Percentiles rank a stretch among this genome's conserved stretches.
These are phyloP conservation scores for Lateolabrax maculatus DNA, from an alignment of 2,797 vertebrate genomes.

Conservation along the genomic window DNA sequence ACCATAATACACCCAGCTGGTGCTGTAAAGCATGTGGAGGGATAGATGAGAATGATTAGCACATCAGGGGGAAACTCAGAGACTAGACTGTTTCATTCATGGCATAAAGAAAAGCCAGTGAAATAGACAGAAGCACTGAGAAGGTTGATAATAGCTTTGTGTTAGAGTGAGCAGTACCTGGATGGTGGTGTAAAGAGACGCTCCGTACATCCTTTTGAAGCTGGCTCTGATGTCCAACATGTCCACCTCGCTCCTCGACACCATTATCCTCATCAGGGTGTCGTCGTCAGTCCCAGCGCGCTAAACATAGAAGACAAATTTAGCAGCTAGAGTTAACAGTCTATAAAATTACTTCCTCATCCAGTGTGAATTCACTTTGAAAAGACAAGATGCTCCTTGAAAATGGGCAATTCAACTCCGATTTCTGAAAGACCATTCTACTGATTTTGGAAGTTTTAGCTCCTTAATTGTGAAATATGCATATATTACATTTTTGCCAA, in stretches of 20 bases:
- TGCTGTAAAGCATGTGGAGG: conserved; percentile 33
- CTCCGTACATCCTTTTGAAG: conserved; percentile 89
- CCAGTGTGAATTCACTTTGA: background rate
- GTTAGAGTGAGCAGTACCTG: conserved; percentile 82
- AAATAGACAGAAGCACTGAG: background rate
- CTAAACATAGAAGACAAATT: conserved; percentile 58
- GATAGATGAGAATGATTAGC: conserved; percentile 6
- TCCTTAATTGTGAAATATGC: background rate
- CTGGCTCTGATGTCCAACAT: conserved; percentile 91
- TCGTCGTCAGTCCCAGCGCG: conserved; percentile 94
- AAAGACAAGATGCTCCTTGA: background rate
- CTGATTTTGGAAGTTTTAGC: background rate
- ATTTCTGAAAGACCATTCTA: fast-evolving
- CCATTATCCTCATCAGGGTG: conserved; percentile 92
- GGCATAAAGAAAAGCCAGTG: background rate
- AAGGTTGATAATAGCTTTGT: background rate
- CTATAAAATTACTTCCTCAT: background rate
- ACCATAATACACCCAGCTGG: conserved; percentile 28
- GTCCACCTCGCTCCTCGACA: conserved; percentile 95
- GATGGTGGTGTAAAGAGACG: conserved; percentile 90
- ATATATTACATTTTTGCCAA: background rate
- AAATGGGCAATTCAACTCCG: background rate
- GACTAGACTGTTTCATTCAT: background rate
- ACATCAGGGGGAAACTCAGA: background rate
- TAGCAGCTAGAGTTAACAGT: background rate